Conservation (phyloP, 2,113 vertebrate species). For the Burhinus oedicnemus region DNA sequence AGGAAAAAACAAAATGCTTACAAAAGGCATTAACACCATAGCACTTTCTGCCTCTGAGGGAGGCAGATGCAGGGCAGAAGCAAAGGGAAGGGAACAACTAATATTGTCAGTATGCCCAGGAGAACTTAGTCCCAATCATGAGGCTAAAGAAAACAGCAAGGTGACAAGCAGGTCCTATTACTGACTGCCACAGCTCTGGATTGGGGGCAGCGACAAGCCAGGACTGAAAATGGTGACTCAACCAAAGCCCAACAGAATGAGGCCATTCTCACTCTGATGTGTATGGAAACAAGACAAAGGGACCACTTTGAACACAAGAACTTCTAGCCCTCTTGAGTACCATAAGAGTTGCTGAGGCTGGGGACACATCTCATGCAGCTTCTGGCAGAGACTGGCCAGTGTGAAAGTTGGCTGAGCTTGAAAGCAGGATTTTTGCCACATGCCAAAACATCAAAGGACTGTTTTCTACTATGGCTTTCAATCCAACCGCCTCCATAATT, state of each 20-base stretch:
- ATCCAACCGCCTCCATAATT: not conserved
- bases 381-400: not conserved
- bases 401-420: not conserved
- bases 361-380: not conserved
- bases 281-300: not conserved
- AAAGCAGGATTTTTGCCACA: slow-evolving; percentile 1
- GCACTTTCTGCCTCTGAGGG: not conserved
- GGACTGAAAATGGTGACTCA: not conserved
- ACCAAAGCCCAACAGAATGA: not conserved
- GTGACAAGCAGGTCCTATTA: not conserved
- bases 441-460: not conserved
- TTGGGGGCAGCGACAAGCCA: not conserved
- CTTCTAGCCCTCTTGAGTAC: not conserved
- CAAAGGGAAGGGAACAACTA: not conserved
- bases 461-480: not conserved
- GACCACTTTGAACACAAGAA: not conserved
- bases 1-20: not conserved
- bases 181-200: not conserved
- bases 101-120: not conserved
- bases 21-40: not conserved
- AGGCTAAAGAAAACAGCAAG: not conserved
- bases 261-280: not conserved
- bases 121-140: not conserved
- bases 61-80: not conserved
- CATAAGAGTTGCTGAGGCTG: not conserved